phyloP scores from a whole-genome alignment of 2,113 vertebrate species.

The Pteronura brasiliensis region DNA sequence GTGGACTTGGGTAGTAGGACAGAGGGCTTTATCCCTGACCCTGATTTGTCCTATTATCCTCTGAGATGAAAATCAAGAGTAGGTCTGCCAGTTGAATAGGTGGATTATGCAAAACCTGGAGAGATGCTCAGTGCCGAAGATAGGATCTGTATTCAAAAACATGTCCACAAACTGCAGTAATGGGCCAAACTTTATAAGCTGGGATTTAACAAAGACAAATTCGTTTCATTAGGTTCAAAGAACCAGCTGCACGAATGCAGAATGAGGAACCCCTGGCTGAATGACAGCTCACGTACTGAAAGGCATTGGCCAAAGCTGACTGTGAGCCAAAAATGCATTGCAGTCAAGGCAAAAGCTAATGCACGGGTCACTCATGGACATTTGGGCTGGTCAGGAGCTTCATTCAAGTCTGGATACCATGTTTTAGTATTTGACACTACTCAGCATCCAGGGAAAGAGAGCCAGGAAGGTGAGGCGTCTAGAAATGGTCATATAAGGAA shows the following conservation, averaged over 20 bases:
- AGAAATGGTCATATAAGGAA: neutral
- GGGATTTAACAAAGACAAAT: neutral
- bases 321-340: neutral
- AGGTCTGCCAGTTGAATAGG: neutral
- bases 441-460: neutral
- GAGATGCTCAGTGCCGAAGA: neutral
- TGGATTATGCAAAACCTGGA: neutral
- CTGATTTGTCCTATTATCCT: slow-evolving; percentile 39
- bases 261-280: neutral
- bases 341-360: neutral
- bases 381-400: neutral
- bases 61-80: neutral
- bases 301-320: neutral
- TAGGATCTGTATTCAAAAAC: neutral
- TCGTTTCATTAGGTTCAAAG: neutral
- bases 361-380: neutral
- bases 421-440: neutral
- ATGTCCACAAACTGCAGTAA: neutral
- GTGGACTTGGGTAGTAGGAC: neutral
- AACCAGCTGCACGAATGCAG: neutral
- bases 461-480: neutral
- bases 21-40: slow-evolving; percentile 18
- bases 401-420: neutral
- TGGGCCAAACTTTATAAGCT: neutral
- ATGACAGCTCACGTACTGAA: neutral